These are phyloP conservation scores for Tragopan temminckii DNA, from an alignment of 2,797 vertebrate genomes.

Conservation along the genomic window DNA sequence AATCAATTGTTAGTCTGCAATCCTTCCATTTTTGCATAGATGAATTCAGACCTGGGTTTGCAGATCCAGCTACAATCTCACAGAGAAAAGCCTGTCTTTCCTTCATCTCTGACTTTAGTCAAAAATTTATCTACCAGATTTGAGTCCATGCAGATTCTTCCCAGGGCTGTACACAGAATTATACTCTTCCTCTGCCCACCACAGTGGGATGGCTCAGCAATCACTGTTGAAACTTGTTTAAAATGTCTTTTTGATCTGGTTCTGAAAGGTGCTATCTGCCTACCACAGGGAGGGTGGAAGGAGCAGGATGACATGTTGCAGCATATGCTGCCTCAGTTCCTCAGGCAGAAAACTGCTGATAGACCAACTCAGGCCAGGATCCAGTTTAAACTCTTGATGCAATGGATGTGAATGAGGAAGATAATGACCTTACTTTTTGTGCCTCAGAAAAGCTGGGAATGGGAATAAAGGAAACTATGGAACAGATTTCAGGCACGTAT, in stretches of 20 bases:
- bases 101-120: not conserved
- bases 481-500: not conserved
- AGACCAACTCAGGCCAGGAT: not conserved
- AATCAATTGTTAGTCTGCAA: not conserved
- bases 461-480: not conserved
- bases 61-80: not conserved
- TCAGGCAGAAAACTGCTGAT: not conserved
- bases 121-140: not conserved
- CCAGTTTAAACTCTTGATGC: not conserved
- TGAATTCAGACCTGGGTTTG: not conserved
- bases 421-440: not conserved
- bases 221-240: not conserved
- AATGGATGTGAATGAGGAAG: not conserved
- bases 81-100: not conserved
- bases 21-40: not conserved
- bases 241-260: not conserved
- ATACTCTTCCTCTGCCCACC: not conserved
- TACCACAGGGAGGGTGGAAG: not conserved
- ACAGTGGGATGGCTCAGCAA: not conserved
- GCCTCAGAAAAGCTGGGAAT: not conserved
- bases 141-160: not conserved
- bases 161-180: not conserved
- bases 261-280: not conserved
- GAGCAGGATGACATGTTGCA: not conserved
- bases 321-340: accelerated